phyloP scores from a whole-genome alignment of 2,888 invertebrate genomes.

The Brenthis hecate region DNA sequence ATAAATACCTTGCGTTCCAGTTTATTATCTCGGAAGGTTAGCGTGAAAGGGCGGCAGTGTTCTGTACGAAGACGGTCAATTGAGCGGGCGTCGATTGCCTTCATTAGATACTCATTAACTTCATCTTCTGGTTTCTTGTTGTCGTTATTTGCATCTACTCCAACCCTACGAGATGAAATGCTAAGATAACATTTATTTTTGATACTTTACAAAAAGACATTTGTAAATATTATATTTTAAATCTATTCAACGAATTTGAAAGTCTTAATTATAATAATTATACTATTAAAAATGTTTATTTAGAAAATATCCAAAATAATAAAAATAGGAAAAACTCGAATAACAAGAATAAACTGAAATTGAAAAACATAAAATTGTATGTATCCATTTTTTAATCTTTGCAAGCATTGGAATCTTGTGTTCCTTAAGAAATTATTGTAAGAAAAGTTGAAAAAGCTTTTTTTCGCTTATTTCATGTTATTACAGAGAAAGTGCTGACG shows the following conservation, averaged over 20 bases:
- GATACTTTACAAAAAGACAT: too few species aligned
- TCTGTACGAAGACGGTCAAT: slow-evolving; percentile 94
- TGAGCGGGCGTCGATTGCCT: slow-evolving; percentile 97
- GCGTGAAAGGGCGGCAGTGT: slow-evolving; percentile 92
- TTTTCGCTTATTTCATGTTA: not conserved
- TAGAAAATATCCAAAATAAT: too few species aligned
- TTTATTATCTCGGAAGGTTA: slow-evolving; percentile 91
- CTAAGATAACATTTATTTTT: not conserved
- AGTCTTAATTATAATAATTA: too few species aligned
- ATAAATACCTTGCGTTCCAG: slow-evolving; percentile 89
- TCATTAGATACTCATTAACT: slow-evolving; percentile 97
- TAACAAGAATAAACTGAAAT: not conserved
- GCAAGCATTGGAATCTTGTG: not conserved
- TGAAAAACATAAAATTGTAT: not conserved
- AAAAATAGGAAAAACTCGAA: too few species aligned
- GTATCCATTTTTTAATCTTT: not conserved
- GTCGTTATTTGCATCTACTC: slow-evolving; percentile 86
- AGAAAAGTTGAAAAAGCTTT: not conserved
- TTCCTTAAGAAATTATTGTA: not conserved
- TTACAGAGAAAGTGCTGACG: slow-evolving; percentile 1
- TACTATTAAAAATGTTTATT: too few species aligned
- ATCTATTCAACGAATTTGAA: too few species aligned
- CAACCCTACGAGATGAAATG: slow-evolving; percentile 80
- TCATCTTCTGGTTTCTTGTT: slow-evolving; percentile 94
- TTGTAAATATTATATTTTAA: too few species aligned